phyloP scores from a whole-genome alignment of 2,797 vertebrate genomes.

The Pseudotriccus pelzelni region DNA sequence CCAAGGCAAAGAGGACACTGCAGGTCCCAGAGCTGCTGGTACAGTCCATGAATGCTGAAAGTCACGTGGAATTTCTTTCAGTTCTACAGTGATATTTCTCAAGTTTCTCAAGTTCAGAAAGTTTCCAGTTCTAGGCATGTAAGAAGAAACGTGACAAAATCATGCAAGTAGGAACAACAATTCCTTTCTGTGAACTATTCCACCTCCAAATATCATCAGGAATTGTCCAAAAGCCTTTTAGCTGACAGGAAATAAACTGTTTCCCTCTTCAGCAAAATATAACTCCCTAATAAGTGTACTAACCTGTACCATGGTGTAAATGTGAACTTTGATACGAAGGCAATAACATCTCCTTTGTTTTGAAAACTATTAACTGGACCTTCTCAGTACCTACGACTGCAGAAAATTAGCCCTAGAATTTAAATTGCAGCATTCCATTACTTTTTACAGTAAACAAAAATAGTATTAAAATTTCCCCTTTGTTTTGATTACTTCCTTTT shows the following conservation, averaged over 20 bases:
- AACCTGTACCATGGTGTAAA: slow-evolving; percentile 42
- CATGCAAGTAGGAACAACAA: neutral
- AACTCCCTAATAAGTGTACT: slow-evolving; percentile 62
- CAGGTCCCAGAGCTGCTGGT: neutral
- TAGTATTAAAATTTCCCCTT: neutral
- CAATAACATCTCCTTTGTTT: slow-evolving; percentile 22
- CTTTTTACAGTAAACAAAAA: neutral
- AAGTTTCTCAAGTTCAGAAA: neutral
- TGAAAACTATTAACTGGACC: neutral
- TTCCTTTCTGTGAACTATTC: neutral
- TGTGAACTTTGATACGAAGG: slow-evolving; percentile 59
- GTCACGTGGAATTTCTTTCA: neutral
- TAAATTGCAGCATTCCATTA: neutral
- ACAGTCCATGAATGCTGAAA: neutral
- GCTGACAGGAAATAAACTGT: slow-evolving; percentile 33
- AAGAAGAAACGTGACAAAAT: neutral
- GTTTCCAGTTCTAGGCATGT: neutral
- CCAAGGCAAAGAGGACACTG: neutral
- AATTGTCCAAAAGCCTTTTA: slow-evolving; percentile 44
- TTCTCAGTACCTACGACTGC: neutral
- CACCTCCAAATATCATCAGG: neutral
- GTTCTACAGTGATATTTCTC: neutral
- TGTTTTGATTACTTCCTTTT: neutral
- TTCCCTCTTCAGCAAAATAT: slow-evolving; percentile 41
- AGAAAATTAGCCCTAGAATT: neutral